phyloP scores from a whole-genome alignment of 2,797 vertebrate species.

The Lutjanus argentimaculatus region DNA sequence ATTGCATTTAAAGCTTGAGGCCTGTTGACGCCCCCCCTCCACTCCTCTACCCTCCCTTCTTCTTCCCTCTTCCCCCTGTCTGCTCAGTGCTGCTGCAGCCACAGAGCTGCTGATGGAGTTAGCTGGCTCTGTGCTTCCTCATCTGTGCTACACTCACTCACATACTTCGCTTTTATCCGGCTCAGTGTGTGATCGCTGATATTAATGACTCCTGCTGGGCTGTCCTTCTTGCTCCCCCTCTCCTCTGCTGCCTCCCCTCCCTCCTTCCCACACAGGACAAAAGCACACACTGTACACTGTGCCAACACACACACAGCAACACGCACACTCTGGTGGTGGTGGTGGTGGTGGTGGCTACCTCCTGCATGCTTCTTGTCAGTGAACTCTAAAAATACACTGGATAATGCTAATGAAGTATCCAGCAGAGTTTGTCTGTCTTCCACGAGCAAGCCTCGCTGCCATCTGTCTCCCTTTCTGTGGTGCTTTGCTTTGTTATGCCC shows the following conservation, averaged over 20 bases:
- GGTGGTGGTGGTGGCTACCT: slow-evolving; percentile 61
- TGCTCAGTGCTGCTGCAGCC: slow-evolving; percentile 46
- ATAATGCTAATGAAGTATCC: slow-evolving; percentile 80
- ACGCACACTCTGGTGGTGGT: slow-evolving; percentile 28
- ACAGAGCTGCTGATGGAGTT: slow-evolving; percentile 29
- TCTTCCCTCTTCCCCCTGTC: slow-evolving; percentile 4
- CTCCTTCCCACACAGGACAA: slow-evolving; percentile 41
- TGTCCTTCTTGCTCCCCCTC: slow-evolving; percentile 22
- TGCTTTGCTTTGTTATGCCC: slow-evolving; percentile 60
- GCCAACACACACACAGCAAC: slow-evolving; percentile 43
- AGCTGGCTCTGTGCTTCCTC: slow-evolving; percentile 33
- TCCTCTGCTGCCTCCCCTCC: slow-evolving; percentile 1
- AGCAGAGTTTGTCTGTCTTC: slow-evolving; percentile 74
- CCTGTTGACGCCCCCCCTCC: slow-evolving; percentile 18
- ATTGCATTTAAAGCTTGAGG: slow-evolving; percentile 66
- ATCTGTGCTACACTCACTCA: slow-evolving; percentile 38
- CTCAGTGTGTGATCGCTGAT: slow-evolving; percentile 72
- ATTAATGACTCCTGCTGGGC: slow-evolving; percentile 72
- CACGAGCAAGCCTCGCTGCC: slow-evolving; percentile 65
- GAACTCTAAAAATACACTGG: slow-evolving; percentile 79
- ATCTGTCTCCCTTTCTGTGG: slow-evolving; percentile 75
- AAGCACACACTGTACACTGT: slow-evolving; percentile 38
- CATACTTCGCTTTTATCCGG: slow-evolving; percentile 61
- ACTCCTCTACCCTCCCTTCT: neutral
- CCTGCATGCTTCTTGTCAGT: slow-evolving; percentile 68